Conservation (phyloP, 2,797 vertebrate genomes). For the Echiichthys vipera region DNA sequence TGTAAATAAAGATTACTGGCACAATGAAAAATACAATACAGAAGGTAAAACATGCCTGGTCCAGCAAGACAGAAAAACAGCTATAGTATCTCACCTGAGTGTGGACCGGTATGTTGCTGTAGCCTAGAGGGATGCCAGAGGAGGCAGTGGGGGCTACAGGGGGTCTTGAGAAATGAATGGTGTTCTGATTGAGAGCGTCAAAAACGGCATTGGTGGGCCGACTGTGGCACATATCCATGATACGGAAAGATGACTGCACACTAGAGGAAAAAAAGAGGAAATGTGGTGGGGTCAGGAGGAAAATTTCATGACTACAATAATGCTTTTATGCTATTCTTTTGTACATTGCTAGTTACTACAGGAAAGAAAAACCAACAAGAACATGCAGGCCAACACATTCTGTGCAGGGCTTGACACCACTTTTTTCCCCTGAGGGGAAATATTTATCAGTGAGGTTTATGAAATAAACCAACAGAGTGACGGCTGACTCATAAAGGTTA, state of each 20-base stretch:
- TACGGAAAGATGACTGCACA: slow-evolving; percentile 97
- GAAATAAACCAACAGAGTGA: no score
- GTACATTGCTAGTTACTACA: not conserved
- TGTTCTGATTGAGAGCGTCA: slow-evolving; percentile 93
- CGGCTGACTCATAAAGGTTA: no score
- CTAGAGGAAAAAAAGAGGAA: slow-evolving; percentile 70
- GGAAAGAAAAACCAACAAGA: slow-evolving; percentile 1
- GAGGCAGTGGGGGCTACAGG: slow-evolving; percentile 85
- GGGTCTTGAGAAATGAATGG: slow-evolving; percentile 89
- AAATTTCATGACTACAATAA: no score
- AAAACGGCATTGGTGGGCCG: slow-evolving; percentile 84
- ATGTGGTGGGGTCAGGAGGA: not conserved
- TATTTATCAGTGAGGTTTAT: no score
- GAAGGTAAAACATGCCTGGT: not conserved
- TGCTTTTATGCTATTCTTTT: not conserved
- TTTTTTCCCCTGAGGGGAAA: no score
- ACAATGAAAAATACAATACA: not conserved
- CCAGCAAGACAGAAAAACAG: not conserved
- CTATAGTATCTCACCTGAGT: slow-evolving; percentile 86
- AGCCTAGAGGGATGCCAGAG: slow-evolving; percentile 88
- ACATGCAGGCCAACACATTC: not conserved
- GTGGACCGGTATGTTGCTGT: slow-evolving; percentile 92
- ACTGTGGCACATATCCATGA: slow-evolving; percentile 96
- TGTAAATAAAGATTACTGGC: not conserved
- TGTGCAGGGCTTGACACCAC: no score